Base-by-base conservation (phyloP, 2,888 invertebrate species). In the Drosophila limbata region DNA sequence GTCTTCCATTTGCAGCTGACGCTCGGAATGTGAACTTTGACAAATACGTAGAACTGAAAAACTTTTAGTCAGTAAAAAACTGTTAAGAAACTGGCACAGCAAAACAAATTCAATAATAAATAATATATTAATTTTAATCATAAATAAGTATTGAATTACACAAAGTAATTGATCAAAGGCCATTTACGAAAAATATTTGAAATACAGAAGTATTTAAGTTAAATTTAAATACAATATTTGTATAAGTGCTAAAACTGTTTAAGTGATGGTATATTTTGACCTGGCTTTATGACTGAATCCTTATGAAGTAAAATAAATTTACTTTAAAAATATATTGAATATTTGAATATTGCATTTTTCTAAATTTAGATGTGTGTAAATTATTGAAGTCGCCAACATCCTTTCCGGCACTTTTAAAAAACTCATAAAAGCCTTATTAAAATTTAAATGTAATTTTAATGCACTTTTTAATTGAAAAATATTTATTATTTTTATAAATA, bases 1-100 rank as follows among this genome's bases (percentile, higher is more conserved):
- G 45, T 31, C 47, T 42, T 44, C 50, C 59, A 57, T 33, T 47
- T 13, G 48, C 73, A 76, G 70, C 73, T 82, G 83, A 35, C 42
- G 10, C 8, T 37, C 19, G 39, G 39, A 19, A 59, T 40, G 28
- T 9, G n/a, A 28, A 28, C 21, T 15, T 6, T 25, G n/a, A 13
- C 9, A n/a, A 37, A 51, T 40, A 15, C 39, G 35, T 51, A 11
- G 17, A 53, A 13, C 8, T 4, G 9, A 25, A 40, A 53, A 19
- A 40, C 8, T 52, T 40, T 40, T 19, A n/a, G 40, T 31, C 3
- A 42, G n/a, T 33, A 21, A n/a, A 15, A 44, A 11, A 21, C 25
- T 51, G 31, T n/a, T 28, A 2, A 1, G 10, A 25, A 47, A 4
- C 31, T 11, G 8, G 10, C 19, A 17, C 31, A 50, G 19, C 35